These are phyloP conservation scores for Torymus tubicola DNA, from an alignment of 2,888 invertebrate genomes.

Conservation along the genomic window DNA sequence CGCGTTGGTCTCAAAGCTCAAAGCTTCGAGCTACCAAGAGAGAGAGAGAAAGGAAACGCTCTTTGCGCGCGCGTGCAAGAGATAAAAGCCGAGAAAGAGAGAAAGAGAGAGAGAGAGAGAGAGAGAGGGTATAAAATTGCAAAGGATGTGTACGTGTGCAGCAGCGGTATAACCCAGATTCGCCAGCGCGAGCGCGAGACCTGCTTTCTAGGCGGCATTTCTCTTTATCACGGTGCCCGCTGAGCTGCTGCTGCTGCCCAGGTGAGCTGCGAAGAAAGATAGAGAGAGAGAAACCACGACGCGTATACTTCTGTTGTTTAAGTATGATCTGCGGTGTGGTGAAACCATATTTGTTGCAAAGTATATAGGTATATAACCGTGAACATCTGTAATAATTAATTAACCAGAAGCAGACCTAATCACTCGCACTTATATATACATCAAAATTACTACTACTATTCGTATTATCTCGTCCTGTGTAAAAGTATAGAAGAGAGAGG, in stretches of 20 bases:
- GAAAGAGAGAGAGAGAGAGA: slow-evolving; percentile 44
- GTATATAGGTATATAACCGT: too few species aligned
- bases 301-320: neutral
- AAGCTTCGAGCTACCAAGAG: too few species aligned
- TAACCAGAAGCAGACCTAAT: too few species aligned
- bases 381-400: too few species aligned
- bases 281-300: slow-evolving; percentile 66
- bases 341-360: too few species aligned
- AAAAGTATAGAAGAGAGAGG: neutral
- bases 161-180: slow-evolving; percentile 74
- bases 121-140: slow-evolving; percentile 57
- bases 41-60: too few species aligned
- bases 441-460: too few species aligned
- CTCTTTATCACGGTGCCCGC: slow-evolving; percentile 73
- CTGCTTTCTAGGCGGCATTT: slow-evolving; percentile 77
- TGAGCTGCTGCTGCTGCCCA: slow-evolving; percentile 57
- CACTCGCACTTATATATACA: too few species aligned
- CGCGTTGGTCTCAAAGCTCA: too few species aligned
- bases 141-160: slow-evolving; percentile 65
- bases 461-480: too few species aligned
- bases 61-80: too few species aligned
- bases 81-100: slow-evolving; percentile 7
- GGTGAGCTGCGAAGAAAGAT: slow-evolving; percentile 66
- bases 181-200: slow-evolving; percentile 71
- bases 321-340: too few species aligned